Evolutionary conservation across 2,888 invertebrate species (phyloP).

Genomic region (Netelia virgata): DNA sequence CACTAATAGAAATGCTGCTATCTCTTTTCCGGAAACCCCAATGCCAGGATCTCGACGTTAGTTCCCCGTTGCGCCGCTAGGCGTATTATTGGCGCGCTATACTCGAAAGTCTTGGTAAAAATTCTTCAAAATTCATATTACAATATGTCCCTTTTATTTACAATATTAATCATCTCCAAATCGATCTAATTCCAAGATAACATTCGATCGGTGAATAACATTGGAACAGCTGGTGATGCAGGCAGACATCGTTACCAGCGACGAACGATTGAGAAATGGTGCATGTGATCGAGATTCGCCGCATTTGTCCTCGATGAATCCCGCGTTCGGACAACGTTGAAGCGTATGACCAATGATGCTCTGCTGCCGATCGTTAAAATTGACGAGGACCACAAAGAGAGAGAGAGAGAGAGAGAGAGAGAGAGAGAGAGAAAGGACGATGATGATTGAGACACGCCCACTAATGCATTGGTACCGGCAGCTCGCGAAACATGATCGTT

Average conservation of each 20-base stretch:
- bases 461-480: constrained; percentile 20
- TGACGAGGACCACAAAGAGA: constrained; percentile 35
- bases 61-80: too few relatives aligned
- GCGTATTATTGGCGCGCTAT: too few relatives aligned
- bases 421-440: constrained; percentile 14
- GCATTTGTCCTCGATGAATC: constrained; percentile 26
- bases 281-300: constrained; percentile 40
- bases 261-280: constrained; percentile 45
- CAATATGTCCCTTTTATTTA: too few relatives aligned
- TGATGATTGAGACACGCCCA: constrained; percentile 25
- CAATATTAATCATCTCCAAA: not conserved
- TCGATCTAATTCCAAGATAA: not conserved
- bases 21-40: too few relatives aligned
- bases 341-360: constrained; percentile 45
- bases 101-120: too few relatives aligned
- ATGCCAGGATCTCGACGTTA: too few relatives aligned
- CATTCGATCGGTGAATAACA: not conserved
- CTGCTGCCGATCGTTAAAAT: constrained; percentile 54
- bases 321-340: constrained; percentile 38
- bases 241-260: not conserved
- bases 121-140: too few relatives aligned
- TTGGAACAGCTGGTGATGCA: not conserved
- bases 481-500: constrained; percentile 37
- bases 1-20: too few relatives aligned
- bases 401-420: constrained; percentile 17